Evolutionary conservation across 1,140 invertebrate genomes (phyloP), one percentile per base, ranked within the genome.

Genomic region (Cherax quadricarinatus): DNA sequence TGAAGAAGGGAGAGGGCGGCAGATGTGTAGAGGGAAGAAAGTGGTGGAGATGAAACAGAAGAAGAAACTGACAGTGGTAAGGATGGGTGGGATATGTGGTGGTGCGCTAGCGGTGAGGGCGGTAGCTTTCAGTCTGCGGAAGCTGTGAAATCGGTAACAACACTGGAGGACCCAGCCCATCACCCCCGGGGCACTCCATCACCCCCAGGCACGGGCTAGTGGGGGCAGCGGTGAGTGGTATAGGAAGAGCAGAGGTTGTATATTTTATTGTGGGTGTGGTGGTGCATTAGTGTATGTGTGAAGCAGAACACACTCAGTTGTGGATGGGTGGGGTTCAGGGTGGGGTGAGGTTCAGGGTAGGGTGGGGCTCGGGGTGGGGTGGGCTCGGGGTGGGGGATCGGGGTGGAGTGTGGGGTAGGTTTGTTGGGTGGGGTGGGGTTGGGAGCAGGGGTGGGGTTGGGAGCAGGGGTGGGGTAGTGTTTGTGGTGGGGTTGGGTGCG

Each of bases 141-240:
- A 53, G 82, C 82, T 84, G 82, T 84, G 82, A 84, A 84, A 84
- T 84, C 53, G 82, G 82, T 84, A 84, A 84, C 51, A 30, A 84
- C 21, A n/a, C 53, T 4, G 24, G 14, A 6, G 51, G n/a, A 30
- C 6, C 14, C 62, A 18, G 48, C 18, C 2, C 30, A 41, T 41
- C 30, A 41, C 30, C 30, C 30, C 24, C 81, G 10, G 81, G 81
- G 49, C 51, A 57, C 81, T 41, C 80, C 82, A 1, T 79, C 82
- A 48, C 41, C 49, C 53, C 24, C 82, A 10, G 82, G 21, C 57
- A 62, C 82, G n/a, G 48, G 73, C 30, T 41, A 21, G 80, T 10
- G 24, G 80, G 80, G 80, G 49, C 80, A 82, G n/a, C 80, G 51
- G 49, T 53, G 51, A 49, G 51, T 7, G 80, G 30, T 41, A n/a